Percentiles rank a stretch among this genome's conserved stretches.
Conservation (phyloP, 2,797 vertebrate genomes). For the Anableps anableps region DNA sequence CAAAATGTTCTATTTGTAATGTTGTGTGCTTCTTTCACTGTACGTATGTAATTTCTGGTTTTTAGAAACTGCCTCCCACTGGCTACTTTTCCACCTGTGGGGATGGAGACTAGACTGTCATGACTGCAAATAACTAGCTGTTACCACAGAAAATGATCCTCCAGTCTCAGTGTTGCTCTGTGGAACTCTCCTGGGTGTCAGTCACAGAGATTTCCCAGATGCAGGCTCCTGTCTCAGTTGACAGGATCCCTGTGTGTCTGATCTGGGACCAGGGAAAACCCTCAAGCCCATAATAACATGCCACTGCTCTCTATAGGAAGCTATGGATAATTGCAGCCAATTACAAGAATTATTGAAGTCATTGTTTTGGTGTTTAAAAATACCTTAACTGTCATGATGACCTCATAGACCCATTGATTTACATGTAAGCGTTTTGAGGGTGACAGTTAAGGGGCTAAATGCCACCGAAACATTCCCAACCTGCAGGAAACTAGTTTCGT, state of each 20-base stretch:
- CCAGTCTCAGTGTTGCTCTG: slow-evolving; percentile 10
- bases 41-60: slow-evolving; percentile 17
- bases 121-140: slow-evolving; percentile 23
- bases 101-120: slow-evolving; percentile 19
- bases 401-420: no score
- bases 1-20: neutral
- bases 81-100: slow-evolving; percentile 14
- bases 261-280: slow-evolving; percentile 19
- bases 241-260: slow-evolving; percentile 31
- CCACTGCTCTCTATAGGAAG: slow-evolving; percentile 70
- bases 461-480: neutral
- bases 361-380: slow-evolving; percentile 27
- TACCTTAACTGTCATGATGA: no score
- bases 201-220: slow-evolving; percentile 26
- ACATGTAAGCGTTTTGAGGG: no score
- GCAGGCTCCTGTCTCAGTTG: slow-evolving; percentile 18
- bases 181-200: slow-evolving; percentile 27
- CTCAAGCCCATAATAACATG: slow-evolving; percentile 18
- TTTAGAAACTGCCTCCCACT: slow-evolving; percentile 32
- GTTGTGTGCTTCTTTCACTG: slow-evolving; percentile 1
- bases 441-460: no score
- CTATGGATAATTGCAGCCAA: slow-evolving; percentile 42
- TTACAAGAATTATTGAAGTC: slow-evolving; percentile 14
- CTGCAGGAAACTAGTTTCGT: slow-evolving; percentile 10
- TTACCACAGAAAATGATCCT: slow-evolving; percentile 21